Base-by-base conservation (phyloP, 1,140 invertebrate genomes). In the Ruditapes philippinarum region DNA sequence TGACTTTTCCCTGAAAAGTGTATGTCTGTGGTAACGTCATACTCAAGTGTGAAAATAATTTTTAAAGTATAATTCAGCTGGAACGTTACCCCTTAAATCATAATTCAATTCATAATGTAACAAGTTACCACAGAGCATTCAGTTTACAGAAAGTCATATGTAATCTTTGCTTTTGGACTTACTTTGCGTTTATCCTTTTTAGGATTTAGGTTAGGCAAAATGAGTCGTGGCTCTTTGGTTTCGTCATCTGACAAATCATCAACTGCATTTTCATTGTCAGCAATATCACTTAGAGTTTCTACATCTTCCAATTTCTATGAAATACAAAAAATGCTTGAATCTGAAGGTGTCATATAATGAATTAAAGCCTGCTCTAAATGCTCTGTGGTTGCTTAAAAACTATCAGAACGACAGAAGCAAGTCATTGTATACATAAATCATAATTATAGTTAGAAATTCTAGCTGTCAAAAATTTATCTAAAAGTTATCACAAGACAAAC, bases 271-370 rank as follows among this genome's bases (percentile, higher is more conserved):
- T 90, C 89, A 76, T 74, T 87, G 60, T 86, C 83, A 62, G 62
- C 81, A 54, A 87, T 87, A 70, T 74, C 89, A 87, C 84, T 90
- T 49, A 86, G 45, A 28, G 89, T 90, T 74, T 90, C 89, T 36
- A 87, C 79, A 19, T 87, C 76, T 51, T 86, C 89, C 40, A 87
- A 40, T 51, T 73, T 68, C 88, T 89, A 70, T 57, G 74, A 62
- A 78, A 70, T 36, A 83, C 22, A 83, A 51, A 28, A 33, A 76
- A 22, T 5, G 70, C 7, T 60, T 60, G 19, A n/a, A 19, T 28
- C 28, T 70, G 38, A 70, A 38, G 28, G 33, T 17, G 36, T 38
- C 1, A 28, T n/a, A 25, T 5, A 45, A 45, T 45, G 5, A 7
- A 45, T 28, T 22, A 4, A 11, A 38, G 33, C 4, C 65, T 70